Evolutionary conservation across 2,888 invertebrate genomes (phyloP).

Genomic region (Pegoplata infirma): DNA sequence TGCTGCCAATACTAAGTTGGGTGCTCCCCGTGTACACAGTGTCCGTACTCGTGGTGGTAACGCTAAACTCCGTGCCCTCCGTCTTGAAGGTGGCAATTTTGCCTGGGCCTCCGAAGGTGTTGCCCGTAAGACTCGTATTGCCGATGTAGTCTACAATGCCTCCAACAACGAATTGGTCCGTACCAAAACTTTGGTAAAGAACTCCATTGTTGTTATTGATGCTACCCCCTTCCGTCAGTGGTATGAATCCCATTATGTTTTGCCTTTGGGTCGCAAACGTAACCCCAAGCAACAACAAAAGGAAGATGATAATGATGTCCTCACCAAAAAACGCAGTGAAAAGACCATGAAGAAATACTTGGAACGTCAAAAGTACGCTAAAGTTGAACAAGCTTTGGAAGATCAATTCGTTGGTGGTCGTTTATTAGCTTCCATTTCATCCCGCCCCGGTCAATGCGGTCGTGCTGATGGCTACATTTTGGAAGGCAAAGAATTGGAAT

Average conservation of each 20-base stretch:
- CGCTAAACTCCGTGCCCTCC: constrained; percentile 95
- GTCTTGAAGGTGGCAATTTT: constrained; percentile 98
- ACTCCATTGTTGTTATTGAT: constrained; percentile 97
- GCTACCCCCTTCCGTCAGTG: constrained; percentile 99
- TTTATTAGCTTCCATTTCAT: constrained; percentile 95
- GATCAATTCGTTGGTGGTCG: constrained; percentile 98
- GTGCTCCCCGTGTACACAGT: constrained; percentile 92
- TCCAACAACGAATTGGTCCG: constrained; percentile 99
- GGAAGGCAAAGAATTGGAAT: constrained; percentile 99
- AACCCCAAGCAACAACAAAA: constrained; percentile 92
- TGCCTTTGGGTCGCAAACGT: constrained; percentile 98
- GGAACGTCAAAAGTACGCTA: constrained; percentile 93
- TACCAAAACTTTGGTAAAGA: constrained; percentile 99
- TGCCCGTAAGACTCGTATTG: constrained; percentile 97
- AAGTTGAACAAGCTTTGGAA: constrained; percentile 95
- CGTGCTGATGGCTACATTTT: constrained; percentile 98
- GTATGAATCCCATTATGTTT: constrained; percentile 98
- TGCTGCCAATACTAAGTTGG: no score
- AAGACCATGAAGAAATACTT: constrained; percentile 95
- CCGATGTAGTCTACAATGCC: constrained; percentile 99
- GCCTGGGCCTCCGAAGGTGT: constrained; percentile 99
- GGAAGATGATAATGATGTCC: constrained; percentile 94
- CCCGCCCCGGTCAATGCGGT: constrained; percentile 98
- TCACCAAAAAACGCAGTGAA: constrained; percentile 96
- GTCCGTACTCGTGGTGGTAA: constrained; percentile 98